A percentile compares a stretch with the other conserved stretches of the same genome.
phyloP scores from a whole-genome alignment of 2,888 invertebrate genomes.

The Polia nebulosa region DNA sequence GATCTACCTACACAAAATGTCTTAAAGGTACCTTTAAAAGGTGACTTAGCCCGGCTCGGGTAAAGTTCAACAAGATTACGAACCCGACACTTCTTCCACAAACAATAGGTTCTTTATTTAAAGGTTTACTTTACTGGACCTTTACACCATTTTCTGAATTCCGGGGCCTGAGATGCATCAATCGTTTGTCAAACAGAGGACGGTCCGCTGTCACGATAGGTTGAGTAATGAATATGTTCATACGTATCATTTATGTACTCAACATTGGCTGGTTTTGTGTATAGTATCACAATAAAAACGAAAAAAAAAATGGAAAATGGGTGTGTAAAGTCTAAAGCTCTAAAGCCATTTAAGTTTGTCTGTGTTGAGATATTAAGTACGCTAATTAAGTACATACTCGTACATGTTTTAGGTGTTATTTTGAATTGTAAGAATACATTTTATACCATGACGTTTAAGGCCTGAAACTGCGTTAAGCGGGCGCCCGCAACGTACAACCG shows the following conservation, averaged over 20 bases:
- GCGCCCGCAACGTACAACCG: too few species aligned
- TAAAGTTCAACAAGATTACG: slow-evolving; percentile 25
- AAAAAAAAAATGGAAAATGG: too few species aligned
- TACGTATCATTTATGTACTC: not conserved
- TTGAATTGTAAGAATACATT: too few species aligned
- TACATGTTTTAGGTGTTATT: too few species aligned
- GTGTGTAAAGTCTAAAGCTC: too few species aligned
- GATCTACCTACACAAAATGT: not conserved
- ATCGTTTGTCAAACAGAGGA: slow-evolving; percentile 34
- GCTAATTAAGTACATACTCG: too few species aligned
- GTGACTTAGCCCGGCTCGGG: not conserved
- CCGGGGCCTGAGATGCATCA: not conserved
- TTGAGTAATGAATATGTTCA: slow-evolving; percentile 14
- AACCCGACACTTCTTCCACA: not conserved
- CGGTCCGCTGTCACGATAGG: slow-evolving; percentile 2
- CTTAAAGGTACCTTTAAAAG: slow-evolving; percentile 12
- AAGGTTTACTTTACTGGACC: slow-evolving; percentile 11
- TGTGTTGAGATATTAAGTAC: too few species aligned
- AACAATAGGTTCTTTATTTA: slow-evolving; percentile 15
- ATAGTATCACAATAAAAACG: too few species aligned
- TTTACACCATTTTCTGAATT: slow-evolving; percentile 2
- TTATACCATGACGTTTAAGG: too few species aligned
- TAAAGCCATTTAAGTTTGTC: too few species aligned
- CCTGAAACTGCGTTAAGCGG: too few species aligned
- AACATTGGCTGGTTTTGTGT: too few species aligned